Evolutionary conservation across 2,888 invertebrate genomes (phyloP), one percentile per base, ranked within the genome.

Genomic region (Euclidia mi): DNA sequence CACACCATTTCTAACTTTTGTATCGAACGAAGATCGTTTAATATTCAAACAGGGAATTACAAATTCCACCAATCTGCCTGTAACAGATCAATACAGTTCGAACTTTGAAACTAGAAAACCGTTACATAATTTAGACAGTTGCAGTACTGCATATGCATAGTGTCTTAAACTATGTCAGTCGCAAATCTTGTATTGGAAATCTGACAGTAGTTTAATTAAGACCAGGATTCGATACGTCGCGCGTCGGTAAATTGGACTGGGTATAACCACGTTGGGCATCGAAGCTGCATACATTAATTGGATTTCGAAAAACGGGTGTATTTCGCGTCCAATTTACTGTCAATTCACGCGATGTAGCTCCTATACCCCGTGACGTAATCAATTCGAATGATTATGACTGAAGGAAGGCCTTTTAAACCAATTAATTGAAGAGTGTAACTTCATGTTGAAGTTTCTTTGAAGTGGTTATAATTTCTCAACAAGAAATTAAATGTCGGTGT

Each of bases 201-300:
- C 37, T 31, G 15, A 42, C 45, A 46, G 29, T 57, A 50, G 59
- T 64, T 73, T 65, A 76, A 78, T 76, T 70, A 68, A 61, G 53
- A 59, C 32, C 17, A 18, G 38, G 15, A 56, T 40, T 64, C 47
- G 46, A 62, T 60, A 47, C 42, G 32, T 56, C n/a, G n/a, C n/a
- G n/a, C n/a, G n/a, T 56, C 50, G 46, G 48, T 52, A 38, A 49
- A 65, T 51, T 20, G 47, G 7, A 41, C 11, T 14, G 14, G 2
- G 14, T 65, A 53, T 67, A 67, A 71, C 70, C 65, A 52, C 47
- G 55, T 53, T 64, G 40, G 44, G 41, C 35, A 65, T 73, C 63
- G 71, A 73, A 74, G 61, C 67, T 66, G 70, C 62, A 65, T 64
- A 67, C 65, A 73, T 69, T 78, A 78, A 83, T 83, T 81, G 77